Percentiles rank a stretch among this genome's conserved stretches.
Evolutionary conservation across 2,113 vertebrate genomes (phyloP).

Genomic region (Corythaeola cristata): DNA sequence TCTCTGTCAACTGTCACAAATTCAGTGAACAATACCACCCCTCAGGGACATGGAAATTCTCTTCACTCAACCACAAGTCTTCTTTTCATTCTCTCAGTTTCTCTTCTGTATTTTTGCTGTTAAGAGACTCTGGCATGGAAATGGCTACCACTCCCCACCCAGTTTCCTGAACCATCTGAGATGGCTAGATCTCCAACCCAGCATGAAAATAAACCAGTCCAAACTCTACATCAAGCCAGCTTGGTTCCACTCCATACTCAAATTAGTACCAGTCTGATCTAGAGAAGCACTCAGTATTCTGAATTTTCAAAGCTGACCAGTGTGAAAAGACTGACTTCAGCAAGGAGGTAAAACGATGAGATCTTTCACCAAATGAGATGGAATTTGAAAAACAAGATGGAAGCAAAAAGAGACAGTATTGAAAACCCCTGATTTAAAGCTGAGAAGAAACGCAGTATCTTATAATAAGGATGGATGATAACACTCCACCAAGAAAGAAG

Average conservation of each 20-base stretch:
- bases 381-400: constrained; percentile 45
- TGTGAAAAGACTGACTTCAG: constrained; percentile 24
- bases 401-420: constrained; percentile 39
- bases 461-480: not conserved
- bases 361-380: constrained; percentile 26
- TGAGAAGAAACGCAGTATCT: constrained; percentile 30
- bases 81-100: constrained; percentile 69
- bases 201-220: constrained; percentile 61
- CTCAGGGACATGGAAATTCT: constrained; percentile 48
- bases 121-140: constrained; percentile 77
- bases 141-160: constrained; percentile 54
- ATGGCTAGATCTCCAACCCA: constrained; percentile 57
- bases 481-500: constrained; percentile 11
- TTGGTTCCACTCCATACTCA: constrained; percentile 45
- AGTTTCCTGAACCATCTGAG: constrained; percentile 58
- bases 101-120: constrained; percentile 78
- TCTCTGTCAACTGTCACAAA: constrained; percentile 28
- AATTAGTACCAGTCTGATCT: constrained; percentile 51
- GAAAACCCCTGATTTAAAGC: not conserved
- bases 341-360: constrained; percentile 6
- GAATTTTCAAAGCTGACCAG: constrained; percentile 49
- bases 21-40: constrained; percentile 66
- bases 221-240: constrained; percentile 47
- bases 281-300: constrained; percentile 46
- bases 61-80: constrained; percentile 73